Percentiles rank a stretch among this genome's conserved stretches.
These are phyloP conservation scores for Dryobota labecula DNA, from an alignment of 2,888 invertebrate genomes.

Conservation along the genomic window DNA sequence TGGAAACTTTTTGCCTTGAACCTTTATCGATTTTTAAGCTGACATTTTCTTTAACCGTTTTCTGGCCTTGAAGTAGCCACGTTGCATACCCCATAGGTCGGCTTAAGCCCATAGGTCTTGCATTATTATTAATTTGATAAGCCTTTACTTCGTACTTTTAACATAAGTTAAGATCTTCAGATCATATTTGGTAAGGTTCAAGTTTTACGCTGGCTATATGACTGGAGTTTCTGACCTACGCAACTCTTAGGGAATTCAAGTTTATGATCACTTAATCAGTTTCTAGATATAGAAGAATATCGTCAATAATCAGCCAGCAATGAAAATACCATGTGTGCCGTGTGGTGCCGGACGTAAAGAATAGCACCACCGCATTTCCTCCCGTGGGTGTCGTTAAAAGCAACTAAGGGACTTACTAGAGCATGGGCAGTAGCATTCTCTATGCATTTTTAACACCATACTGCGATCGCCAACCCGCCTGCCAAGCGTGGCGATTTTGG, in stretches of 20 bases:
- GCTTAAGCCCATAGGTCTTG: too few species aligned
- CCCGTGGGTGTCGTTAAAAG: too few species aligned
- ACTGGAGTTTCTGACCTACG: neutral
- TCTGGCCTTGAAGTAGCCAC: neutral
- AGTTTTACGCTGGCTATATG: neutral
- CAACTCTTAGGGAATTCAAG: neutral
- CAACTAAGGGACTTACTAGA: too few species aligned
- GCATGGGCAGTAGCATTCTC: too few species aligned
- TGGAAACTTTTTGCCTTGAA: neutral
- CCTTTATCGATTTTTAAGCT: neutral
- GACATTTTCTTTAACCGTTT: neutral
- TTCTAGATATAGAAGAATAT: neutral
- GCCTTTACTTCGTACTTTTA: neutral
- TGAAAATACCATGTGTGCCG: too few species aligned
- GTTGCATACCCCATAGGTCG: too few species aligned
- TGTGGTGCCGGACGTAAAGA: too few species aligned
- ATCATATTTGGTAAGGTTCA: neutral
- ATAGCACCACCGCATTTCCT: too few species aligned
- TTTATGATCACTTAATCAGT: neutral
- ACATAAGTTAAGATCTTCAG: neutral
- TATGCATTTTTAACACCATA: too few species aligned
- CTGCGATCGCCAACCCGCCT: too few species aligned
- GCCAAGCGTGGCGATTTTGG: too few species aligned
- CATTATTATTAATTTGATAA: neutral
- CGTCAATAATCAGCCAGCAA: neutral